phyloP scores from a whole-genome alignment of 2,113 vertebrate species.

The Paradisaea rubra region DNA sequence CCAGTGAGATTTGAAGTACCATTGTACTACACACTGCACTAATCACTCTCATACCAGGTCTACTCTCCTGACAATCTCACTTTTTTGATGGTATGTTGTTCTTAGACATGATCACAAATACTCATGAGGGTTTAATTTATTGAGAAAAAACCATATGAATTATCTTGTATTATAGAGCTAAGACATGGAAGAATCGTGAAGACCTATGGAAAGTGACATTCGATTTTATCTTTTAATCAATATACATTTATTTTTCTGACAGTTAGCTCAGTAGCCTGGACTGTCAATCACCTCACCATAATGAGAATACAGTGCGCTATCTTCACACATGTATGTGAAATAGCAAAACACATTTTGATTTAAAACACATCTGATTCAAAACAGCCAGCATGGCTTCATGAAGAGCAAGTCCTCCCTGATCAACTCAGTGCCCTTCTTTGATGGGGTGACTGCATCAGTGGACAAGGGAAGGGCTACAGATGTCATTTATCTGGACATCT shows the following conservation, averaged over 20 bases:
- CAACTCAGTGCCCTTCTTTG: background rate
- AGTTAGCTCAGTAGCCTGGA: background rate
- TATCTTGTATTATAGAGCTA: background rate
- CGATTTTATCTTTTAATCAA: background rate
- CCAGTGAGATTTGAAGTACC: background rate
- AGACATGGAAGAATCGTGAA: background rate
- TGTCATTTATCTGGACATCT: background rate
- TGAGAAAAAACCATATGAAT: background rate
- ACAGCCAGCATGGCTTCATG: background rate
- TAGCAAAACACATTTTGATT: background rate
- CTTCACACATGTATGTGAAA: background rate
- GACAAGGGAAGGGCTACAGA: background rate
- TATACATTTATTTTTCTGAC: background rate
- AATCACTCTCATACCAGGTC: background rate
- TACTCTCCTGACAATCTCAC: background rate
- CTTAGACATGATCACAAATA: background rate
- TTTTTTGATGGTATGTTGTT: background rate
- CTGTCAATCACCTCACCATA: background rate
- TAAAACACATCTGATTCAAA: background rate
- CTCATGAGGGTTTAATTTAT: background rate
- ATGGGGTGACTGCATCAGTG: background rate
- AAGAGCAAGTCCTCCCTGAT: background rate
- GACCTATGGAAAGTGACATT: background rate
- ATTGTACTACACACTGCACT: background rate
- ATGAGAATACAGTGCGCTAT: background rate